These are phyloP conservation scores for Apodemus sylvaticus DNA, from an alignment of 2,113 vertebrate genomes.

Conservation along the genomic window DNA sequence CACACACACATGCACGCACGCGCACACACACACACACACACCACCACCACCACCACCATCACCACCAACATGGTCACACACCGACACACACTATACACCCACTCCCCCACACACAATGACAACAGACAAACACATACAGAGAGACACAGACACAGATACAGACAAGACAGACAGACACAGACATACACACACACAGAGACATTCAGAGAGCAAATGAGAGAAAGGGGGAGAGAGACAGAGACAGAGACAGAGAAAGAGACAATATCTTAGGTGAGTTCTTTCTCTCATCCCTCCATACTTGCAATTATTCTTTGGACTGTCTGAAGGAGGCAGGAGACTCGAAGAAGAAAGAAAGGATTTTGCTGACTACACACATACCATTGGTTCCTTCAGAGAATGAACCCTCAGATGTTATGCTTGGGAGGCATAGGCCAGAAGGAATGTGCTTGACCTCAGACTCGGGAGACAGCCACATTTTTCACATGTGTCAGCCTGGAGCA, in stretches of 20 bases:
- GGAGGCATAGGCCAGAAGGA: not conserved
- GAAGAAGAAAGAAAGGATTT: not conserved
- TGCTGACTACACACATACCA: not conserved
- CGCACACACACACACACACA: not conserved
- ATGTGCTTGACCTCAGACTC: not conserved
- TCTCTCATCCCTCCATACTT: not conserved
- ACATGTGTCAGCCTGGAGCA: not conserved
- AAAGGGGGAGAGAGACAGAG: not conserved
- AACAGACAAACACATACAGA: too few relatives aligned
- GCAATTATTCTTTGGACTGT: not conserved
- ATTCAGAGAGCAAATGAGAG: not conserved
- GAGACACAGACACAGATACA: not conserved
- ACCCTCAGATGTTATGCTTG: not conserved
- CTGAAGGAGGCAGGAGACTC: not conserved
- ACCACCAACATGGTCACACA: not conserved
- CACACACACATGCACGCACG: not conserved
- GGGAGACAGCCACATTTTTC: not conserved
- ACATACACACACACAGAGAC: not conserved
- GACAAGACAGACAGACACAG: not conserved
- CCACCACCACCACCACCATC: too few relatives aligned
- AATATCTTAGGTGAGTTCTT: not conserved
- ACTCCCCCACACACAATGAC: not conserved
- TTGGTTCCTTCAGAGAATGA: not conserved
- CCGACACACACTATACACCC: not conserved
- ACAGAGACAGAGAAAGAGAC: not conserved